Evolutionary conservation across 2,113 vertebrate species (phyloP).

Genomic region (Glaucomys volans): DNA sequence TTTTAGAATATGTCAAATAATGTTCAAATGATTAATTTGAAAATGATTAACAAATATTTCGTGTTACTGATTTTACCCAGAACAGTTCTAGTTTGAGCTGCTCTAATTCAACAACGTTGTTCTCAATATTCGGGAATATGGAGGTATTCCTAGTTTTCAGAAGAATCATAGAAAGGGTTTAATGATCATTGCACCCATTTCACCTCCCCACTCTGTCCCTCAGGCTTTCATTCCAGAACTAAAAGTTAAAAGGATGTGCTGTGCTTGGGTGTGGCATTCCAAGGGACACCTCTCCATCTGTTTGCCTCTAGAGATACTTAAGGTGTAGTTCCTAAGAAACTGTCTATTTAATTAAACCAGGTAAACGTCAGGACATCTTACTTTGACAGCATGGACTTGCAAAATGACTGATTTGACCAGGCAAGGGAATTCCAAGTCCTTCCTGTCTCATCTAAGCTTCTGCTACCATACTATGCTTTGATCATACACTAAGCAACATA

Average conservation of each 20-base stretch:
- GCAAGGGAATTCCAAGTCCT: not conserved
- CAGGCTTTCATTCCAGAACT: not conserved
- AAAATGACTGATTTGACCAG: not conserved
- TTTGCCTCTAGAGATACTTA: not conserved
- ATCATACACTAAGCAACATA: fast-evolving
- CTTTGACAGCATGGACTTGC: not conserved
- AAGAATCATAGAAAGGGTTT: not conserved
- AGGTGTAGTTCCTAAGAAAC: not conserved
- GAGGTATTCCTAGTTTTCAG: not conserved
- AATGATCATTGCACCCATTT: not conserved
- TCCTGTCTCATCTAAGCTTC: not conserved
- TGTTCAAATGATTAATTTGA: not conserved
- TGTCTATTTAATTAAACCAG: not conserved
- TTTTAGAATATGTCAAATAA: conserved; percentile 24
- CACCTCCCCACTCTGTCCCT: not conserved
- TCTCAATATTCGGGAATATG: not conserved
- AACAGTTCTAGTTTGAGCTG: not conserved
- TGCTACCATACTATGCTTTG: not conserved
- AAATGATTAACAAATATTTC: not conserved
- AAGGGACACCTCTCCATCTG: not conserved
- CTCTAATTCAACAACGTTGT: not conserved
- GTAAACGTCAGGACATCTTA: not conserved
- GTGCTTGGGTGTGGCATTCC: not conserved
- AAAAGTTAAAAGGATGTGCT: not conserved
- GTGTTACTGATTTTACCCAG: not conserved